Base-by-base conservation (phyloP, 1,140 invertebrate genomes). In the Calycopis cecrops region DNA sequence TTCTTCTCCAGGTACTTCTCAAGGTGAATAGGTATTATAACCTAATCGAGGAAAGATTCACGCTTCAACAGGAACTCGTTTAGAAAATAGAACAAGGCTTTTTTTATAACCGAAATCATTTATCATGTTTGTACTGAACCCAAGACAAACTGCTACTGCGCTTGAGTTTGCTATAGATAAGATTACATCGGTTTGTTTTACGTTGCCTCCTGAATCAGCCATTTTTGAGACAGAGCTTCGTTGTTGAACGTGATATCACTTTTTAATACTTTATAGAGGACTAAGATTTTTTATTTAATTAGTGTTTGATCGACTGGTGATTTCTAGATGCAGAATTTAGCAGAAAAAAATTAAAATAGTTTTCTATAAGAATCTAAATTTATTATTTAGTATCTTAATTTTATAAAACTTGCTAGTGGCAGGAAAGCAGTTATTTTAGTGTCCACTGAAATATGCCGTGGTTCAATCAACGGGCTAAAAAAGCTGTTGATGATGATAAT, bases 1-100 rank as follows among this genome's bases (percentile, higher is more conserved):
- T 86, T 86, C 79, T 86, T 86, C 73, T 79, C 73, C 83, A 86
- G 83, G 83, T 86, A 86, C 83, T 86, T 86, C 83, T 86, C 83
- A 84, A 86, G 81, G 83, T 86, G 79, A 85, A 85, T 85, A 84
- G 79, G 79, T 86, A 76, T 79, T 83, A 76, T 79, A 66, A 79
- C 56, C 66, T 79, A 81, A 79, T 66, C 71, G 73, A 76, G 76
- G 71, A 78, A 72, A 66, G 70, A 80, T 73, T 69, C 67, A 68
- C 67, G 65, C 74, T 68, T 63, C 73, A 58, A 86, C 83, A 79
- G 83, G 79, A 85, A 80, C 78, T 80, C 75, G 71, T 76, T 79
- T 75, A 76, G 58, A 79, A 81, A 81, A 76, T 76, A 79, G 69
- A 78, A 71, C 74, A 76, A 75, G 78, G 67, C 68, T 80, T 85